These are phyloP conservation scores for Artibeus lituratus DNA, from an alignment of 2,797 vertebrate genomes.

Conservation along the genomic window DNA sequence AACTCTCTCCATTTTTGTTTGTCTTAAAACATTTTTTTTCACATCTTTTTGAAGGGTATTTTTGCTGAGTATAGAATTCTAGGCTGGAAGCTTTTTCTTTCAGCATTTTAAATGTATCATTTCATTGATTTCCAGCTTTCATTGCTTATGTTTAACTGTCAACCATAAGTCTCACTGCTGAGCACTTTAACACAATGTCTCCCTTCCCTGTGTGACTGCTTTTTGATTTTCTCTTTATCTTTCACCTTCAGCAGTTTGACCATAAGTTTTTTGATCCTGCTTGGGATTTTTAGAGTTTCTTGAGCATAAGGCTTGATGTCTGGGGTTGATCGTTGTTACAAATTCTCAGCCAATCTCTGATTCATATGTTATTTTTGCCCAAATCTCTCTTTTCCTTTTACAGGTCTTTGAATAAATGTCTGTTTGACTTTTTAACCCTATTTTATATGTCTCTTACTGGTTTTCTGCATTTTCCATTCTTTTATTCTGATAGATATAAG, in stretches of 20 bases:
- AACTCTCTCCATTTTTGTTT: neutral
- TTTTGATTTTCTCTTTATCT: constrained; percentile 10
- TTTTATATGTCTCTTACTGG: neutral
- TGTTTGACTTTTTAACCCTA: constrained; percentile 12
- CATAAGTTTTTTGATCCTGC: neutral
- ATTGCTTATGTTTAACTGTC: neutral
- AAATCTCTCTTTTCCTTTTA: neutral
- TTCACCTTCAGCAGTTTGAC: neutral
- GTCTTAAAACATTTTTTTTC: neutral
- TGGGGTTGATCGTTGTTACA: neutral
- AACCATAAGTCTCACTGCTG: neutral
- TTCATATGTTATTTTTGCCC: neutral
- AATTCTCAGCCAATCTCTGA: neutral
- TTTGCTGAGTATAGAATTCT: neutral
- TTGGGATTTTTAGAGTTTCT: constrained; percentile 28
- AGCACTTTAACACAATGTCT: neutral
- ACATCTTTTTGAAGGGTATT: neutral
- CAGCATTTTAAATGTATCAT: neutral
- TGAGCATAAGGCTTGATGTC: neutral
- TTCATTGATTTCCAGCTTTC: neutral
- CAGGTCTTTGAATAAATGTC: neutral
- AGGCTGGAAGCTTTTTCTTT: neutral
- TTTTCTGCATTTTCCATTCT: neutral
- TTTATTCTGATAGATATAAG: neutral
- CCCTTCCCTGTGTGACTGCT: neutral